Percentiles rank a stretch among this genome's conserved stretches.
Conservation (phyloP, 1,140 invertebrate genomes). For the Anoplophora glabripennis region DNA sequence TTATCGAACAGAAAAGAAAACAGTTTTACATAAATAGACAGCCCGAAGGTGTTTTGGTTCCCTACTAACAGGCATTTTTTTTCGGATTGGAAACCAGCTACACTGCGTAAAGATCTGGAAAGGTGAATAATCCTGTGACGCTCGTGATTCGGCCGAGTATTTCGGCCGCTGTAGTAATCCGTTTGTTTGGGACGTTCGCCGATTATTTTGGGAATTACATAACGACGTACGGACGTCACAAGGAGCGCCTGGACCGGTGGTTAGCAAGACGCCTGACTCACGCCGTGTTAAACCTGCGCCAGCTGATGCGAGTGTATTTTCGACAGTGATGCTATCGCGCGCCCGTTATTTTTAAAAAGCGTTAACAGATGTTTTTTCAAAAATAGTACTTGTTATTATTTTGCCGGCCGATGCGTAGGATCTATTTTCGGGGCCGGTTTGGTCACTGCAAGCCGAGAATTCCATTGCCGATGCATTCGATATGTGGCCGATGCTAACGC, state of each 20-base stretch:
- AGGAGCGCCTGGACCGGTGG: conserved; percentile 11
- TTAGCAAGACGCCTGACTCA: conserved; percentile 16
- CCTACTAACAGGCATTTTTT: too few relatives aligned
- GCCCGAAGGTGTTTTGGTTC: too few relatives aligned
- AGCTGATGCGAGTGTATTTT: conserved; percentile 41
- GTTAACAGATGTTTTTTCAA: conserved; percentile 41
- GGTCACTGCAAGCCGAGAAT: conserved; percentile 8
- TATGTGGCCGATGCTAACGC: too few relatives aligned
- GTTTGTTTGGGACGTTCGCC: background rate
- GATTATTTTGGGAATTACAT: conserved; percentile 23
- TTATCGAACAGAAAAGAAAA: too few relatives aligned
- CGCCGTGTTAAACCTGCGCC: conserved; percentile 20
- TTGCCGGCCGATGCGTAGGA: conserved; percentile 20
- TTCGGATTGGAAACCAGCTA: too few relatives aligned
- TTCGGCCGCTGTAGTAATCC: background rate
- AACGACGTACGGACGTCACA: conserved; percentile 29
- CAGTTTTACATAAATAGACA: too few relatives aligned
- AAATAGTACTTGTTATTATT: conserved; percentile 32
- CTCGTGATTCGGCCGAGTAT: background rate
- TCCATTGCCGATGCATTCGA: background rate
- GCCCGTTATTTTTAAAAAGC: conserved; percentile 35
- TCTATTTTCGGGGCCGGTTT: conserved; percentile 14
- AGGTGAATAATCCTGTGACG: background rate
- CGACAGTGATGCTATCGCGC: conserved; percentile 30
- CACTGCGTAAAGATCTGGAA: too few relatives aligned